Conservation (phyloP, 1,140 invertebrate genomes). For the Yoshiicerus persimilis region DNA sequence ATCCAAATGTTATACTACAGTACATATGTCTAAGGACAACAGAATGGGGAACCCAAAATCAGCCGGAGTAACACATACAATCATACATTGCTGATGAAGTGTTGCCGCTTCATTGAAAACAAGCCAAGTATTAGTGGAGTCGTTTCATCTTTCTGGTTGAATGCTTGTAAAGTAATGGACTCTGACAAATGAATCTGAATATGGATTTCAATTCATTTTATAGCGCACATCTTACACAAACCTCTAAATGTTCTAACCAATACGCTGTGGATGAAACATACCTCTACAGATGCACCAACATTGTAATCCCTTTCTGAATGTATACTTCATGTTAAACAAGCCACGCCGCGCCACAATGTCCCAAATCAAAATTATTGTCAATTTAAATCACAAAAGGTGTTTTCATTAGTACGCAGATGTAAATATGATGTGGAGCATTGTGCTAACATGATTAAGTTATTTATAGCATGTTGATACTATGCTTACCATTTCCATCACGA, state of each 20-base stretch:
- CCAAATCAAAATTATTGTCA: no score
- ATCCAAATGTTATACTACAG: not conserved
- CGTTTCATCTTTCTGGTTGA: not conserved
- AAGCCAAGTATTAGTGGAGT: conserved; percentile 6
- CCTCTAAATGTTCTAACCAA: no score
- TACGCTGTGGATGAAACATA: no score
- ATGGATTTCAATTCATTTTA: not conserved
- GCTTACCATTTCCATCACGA: no score
- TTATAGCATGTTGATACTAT: no score
- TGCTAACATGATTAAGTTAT: no score
- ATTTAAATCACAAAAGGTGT: no score
- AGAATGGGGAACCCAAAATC: not conserved
- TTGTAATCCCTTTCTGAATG: not conserved
- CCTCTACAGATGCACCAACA: not conserved
- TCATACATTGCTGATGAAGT: not conserved
- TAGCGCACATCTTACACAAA: not conserved
- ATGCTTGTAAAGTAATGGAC: not conserved
- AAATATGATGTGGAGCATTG: no score
- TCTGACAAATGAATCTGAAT: conserved; percentile 6
- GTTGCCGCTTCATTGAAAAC: not conserved
- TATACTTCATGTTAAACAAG: no score
- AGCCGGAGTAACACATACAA: not conserved
- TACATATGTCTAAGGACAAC: not conserved
- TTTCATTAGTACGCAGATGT: no score
- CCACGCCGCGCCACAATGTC: no score